Evolutionary conservation across 2,888 invertebrate species (phyloP), one percentile per base, ranked within the genome.

Genomic region (Cryptophagus acutangulus): DNA sequence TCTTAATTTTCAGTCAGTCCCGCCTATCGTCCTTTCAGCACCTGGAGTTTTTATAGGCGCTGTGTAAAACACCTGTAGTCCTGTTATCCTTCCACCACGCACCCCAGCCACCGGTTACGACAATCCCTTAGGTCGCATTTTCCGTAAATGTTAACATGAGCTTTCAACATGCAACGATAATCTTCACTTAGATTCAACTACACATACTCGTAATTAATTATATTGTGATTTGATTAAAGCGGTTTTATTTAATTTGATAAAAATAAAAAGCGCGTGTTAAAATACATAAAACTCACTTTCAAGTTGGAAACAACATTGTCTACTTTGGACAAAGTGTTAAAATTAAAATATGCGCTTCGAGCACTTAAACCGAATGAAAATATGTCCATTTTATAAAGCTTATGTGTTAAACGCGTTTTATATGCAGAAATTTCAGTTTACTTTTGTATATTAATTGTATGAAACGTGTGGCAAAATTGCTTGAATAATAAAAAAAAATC

Each of bases 331-430:
- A 28, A 46, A 48, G 48, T 41, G 46, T 46, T 47, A 49, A 45
- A 49, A 49, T 49, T 48, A 48, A 46, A 51, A 51, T 46, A 41
- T 41, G 40, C 48, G 48, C 48, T 47, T 39, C 43, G 40, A 45
- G 48, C 50, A 48, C 48, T 48, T 48, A 40, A 50, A 57, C 50
- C 51, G 52, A 52, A 56, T 53, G 55, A 58, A 57, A 57, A 58
- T 58, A 52, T 57, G 55, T 56, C 51, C 54, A 53, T 54, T 54
- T 52, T 48, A 50, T 47, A 54, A 53, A 57, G 57, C 52, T 55
- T 58, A 58, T 59, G 57, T 55, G 51, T 51, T 42, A 50, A 55
- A 52, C 55, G 56, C 51, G 55, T 51, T 57, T 55, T 52, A 51
- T 56, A 54, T 55, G 57, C 54, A 51, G 57, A 58, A 54, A 59